Percentiles rank a stretch among this genome's conserved stretches.
Conservation (phyloP, 2,888 invertebrate species). For the Athetis lepigone region DNA sequence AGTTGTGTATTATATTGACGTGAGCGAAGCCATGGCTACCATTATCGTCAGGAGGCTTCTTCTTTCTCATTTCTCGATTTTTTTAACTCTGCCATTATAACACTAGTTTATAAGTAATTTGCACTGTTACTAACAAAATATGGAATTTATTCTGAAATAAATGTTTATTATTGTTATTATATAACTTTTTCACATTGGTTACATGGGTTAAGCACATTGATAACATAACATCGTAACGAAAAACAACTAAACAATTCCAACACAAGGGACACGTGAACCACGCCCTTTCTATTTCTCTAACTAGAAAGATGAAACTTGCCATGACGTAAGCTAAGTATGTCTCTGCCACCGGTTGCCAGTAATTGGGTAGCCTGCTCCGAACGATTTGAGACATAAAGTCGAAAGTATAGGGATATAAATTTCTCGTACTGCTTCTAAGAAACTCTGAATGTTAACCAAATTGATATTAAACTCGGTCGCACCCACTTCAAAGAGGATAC, state of each 20-base stretch:
- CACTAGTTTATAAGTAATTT: too few relatives aligned
- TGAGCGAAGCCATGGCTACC: too few relatives aligned
- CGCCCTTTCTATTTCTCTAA: not conserved
- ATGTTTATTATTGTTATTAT: too few relatives aligned
- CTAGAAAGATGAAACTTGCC: slow-evolving; percentile 5
- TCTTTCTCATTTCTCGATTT: too few relatives aligned
- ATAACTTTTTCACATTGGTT: too few relatives aligned
- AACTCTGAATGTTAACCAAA: slow-evolving; percentile 38
- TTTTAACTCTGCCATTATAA: too few relatives aligned
- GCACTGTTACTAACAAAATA: too few relatives aligned
- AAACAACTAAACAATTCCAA: not conserved
- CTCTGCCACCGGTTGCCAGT: slow-evolving; percentile 7
- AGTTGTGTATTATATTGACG: too few relatives aligned
- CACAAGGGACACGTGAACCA: not conserved
- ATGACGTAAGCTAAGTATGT: slow-evolving; percentile 34
- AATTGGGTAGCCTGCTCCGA: slow-evolving; percentile 23
- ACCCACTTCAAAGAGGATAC: slow-evolving; percentile 27
- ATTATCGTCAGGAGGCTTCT: too few relatives aligned
- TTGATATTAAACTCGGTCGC: slow-evolving; percentile 31
- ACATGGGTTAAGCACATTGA: too few relatives aligned
- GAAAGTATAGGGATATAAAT: slow-evolving; percentile 46
- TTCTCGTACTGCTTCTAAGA: slow-evolving; percentile 36
- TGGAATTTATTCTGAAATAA: too few relatives aligned
- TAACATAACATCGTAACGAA: not conserved
- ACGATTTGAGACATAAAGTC: slow-evolving; percentile 22